Percentiles rank a stretch among this genome's conserved stretches.
phyloP scores from a whole-genome alignment of 2,113 vertebrate genomes.

The Ammodytes dubius region DNA sequence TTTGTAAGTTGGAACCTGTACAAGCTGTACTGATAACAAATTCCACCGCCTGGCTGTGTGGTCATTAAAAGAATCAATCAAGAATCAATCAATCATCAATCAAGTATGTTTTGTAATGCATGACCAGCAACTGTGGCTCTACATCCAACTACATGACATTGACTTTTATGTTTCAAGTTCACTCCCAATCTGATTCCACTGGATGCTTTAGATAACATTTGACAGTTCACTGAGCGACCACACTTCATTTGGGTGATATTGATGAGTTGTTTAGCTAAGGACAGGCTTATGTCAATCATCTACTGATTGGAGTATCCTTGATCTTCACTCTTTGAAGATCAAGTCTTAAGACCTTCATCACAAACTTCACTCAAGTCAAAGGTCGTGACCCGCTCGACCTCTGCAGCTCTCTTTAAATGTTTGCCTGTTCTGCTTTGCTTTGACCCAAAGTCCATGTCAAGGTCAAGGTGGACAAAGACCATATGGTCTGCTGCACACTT shows the following conservation, averaged over 20 bases:
- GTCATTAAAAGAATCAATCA: too few species aligned
- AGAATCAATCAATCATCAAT: too few species aligned
- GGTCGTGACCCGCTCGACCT: conserved; percentile 1
- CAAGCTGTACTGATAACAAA: too few species aligned
- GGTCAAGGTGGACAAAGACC: conserved; percentile 18
- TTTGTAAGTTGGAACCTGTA: too few species aligned
- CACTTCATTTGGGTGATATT: neutral
- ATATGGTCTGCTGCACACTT: conserved; percentile 6
- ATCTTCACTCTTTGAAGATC: neutral
- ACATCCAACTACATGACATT: neutral
- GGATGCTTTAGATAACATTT: neutral
- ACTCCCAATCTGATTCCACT: neutral
- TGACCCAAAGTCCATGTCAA: conserved; percentile 2
- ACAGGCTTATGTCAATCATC: neutral
- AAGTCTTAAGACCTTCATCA: neutral
- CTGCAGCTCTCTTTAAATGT: conserved; percentile 5
- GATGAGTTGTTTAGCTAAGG: neutral
- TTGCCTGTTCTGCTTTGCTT: conserved; percentile 4
- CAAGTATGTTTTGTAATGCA: neutral
- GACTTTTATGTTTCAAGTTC: neutral
- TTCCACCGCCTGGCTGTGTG: too few species aligned
- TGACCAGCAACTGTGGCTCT: neutral
- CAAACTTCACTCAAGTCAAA: neutral
- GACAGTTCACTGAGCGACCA: neutral
- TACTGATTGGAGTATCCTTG: neutral